A percentile compares a stretch with the other conserved stretches of the same genome.
phyloP scores from a whole-genome alignment of 2,888 invertebrate genomes.

The Calliscelio sp. region DNA sequence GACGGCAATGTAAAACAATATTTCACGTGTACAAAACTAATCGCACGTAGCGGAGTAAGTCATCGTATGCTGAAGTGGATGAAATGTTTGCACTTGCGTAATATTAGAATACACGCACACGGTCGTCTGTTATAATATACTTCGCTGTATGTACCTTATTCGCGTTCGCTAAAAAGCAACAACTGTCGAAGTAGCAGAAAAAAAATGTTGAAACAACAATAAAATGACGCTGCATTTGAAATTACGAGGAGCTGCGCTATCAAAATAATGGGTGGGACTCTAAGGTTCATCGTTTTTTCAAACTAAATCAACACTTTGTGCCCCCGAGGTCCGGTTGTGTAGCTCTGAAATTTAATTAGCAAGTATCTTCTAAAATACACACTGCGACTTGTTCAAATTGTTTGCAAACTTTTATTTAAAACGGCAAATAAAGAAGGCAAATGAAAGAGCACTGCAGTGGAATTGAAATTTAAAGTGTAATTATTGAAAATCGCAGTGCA shows the following conservation, averaged over 20 bases:
- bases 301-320: conserved; percentile 49
- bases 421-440: conserved; percentile 14
- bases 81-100: conserved; percentile 57
- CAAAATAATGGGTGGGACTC: conserved; percentile 29
- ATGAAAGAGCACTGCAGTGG: not conserved
- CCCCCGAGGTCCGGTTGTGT: conserved; percentile 55
- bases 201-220: conserved; percentile 49
- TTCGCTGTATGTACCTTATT: conserved; percentile 43
- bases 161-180: conserved; percentile 26
- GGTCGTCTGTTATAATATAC: conserved; percentile 29
- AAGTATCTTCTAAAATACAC: conserved; percentile 58
- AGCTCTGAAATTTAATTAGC: conserved; percentile 63
- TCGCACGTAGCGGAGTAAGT: conserved; percentile 34
- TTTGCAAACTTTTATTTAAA: conserved; percentile 39
- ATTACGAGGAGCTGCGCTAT: conserved; percentile 27
- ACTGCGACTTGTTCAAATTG: conserved; percentile 50
- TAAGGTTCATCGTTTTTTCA: conserved; percentile 39
- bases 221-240: conserved; percentile 54
- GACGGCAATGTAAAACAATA: conserved; percentile 41
- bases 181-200: conserved; percentile 6
- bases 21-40: conserved; percentile 53
- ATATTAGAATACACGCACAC: conserved; percentile 38
- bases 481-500: conserved; percentile 23
- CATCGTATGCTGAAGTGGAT: conserved; percentile 37
- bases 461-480: conserved; percentile 31